Evolutionary conservation across 2,797 vertebrate species (phyloP), one percentile per base, ranked within the genome.

Genomic region (Mus minutoides): DNA sequence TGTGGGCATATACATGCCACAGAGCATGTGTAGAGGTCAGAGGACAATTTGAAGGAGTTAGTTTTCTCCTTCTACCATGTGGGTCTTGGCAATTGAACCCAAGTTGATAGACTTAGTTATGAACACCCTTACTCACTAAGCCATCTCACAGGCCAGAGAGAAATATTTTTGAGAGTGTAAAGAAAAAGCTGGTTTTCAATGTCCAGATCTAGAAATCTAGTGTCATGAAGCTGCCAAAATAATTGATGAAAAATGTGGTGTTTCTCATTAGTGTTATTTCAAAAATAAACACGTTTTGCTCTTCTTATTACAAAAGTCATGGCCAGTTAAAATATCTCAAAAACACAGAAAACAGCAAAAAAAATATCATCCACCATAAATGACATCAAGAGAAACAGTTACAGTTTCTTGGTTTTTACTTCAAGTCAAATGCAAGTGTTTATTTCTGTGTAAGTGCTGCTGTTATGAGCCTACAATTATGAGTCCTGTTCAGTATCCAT

Each of bases 221-320:
- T 26, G 22, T 69, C 62, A 60, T 56, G 29, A 95, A 54, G 14
- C 9, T 80, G 85, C 69, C 29, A 93, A 86, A 83, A 94, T 86
- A 79, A 94, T 22, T 71, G 14, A 40, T 43, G 54, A n/a, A 16
- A 73, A 54, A 93, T 43, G 54, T 69, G 40, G 40, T 84, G 56
- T 79, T 91, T 97, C 69, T 90, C 9, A 73, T 84, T 84, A 71
- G 31, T 67, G 5, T n/a, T 80, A 12, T 77, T 92, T 92, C 88
- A 14, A 91, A 92, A 93, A 83, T 40, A 92, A 91, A 3, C 31
- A 78, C 17, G 29, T 91, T 52, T 22, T 34, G 2, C 56, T 96
- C 56, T 71, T 37, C n/a, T 85, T 83, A 43, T 37, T 90, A 21
- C 71, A 64, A 90, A 92, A 94, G 10, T 90, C 29, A 54, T 21